Conservation (phyloP, 1,140 invertebrate species). For the Gryon sp. region DNA sequence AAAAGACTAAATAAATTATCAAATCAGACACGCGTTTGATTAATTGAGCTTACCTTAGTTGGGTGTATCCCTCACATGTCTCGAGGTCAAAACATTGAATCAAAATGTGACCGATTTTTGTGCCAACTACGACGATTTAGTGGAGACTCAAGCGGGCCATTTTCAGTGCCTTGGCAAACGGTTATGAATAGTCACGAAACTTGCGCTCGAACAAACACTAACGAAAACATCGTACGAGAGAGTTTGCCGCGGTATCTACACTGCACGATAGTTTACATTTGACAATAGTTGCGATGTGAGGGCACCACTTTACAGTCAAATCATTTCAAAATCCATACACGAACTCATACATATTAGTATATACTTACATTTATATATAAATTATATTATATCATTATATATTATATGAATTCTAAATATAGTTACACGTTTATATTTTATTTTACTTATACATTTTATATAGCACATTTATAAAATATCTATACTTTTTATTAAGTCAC, state of each 20-base stretch:
- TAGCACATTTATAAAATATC: too few species aligned
- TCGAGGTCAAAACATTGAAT: background rate
- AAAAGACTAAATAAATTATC: slow-evolving; percentile 7
- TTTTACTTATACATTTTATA: too few species aligned
- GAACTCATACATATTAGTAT: too few species aligned
- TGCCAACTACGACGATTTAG: slow-evolving; percentile 7
- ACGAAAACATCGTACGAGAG: slow-evolving; percentile 23
- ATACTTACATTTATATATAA: too few species aligned
- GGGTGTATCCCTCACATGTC: slow-evolving; percentile 30
- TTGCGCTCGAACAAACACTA: slow-evolving; percentile 30
- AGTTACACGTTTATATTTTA: too few species aligned
- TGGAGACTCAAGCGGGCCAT: slow-evolving; percentile 11
- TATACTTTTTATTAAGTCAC: too few species aligned
- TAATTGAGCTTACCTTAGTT: slow-evolving; percentile 16
- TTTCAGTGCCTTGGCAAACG: slow-evolving; percentile 4
- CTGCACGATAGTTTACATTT: too few species aligned
- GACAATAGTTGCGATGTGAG: too few species aligned
- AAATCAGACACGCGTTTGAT: slow-evolving; percentile 9
- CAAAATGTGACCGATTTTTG: slow-evolving; percentile 1
- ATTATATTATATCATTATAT: too few species aligned
- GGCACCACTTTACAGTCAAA: too few species aligned
- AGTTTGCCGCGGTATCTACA: slow-evolving; percentile 19
- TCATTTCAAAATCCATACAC: too few species aligned
- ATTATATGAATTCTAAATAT: too few species aligned
- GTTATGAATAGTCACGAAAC: slow-evolving; percentile 10